Base-by-base conservation (phyloP, 2,797 vertebrate genomes). In the Acipenser ruthenus region DNA sequence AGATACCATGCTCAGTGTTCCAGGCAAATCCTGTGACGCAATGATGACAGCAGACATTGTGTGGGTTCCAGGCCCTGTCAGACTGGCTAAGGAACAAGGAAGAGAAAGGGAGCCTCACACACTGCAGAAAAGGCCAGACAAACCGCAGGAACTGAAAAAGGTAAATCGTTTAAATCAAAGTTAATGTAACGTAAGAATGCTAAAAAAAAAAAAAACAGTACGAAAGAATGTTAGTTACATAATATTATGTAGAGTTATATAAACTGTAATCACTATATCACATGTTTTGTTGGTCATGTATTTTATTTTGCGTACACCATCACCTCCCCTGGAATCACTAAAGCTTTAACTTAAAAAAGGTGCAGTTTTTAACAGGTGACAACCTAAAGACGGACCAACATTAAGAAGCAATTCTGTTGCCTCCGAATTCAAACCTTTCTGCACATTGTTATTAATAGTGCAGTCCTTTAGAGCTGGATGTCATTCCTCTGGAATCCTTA, bases 81-180 rank as follows among this genome's bases (percentile, higher is more conserved):
- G 18, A 62, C 47, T 62, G 8, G 23, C 60, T 23, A 18, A 18
- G 18, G 18, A 62, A 62, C 15, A 37, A 62, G 60, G 60, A 62
- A 62, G 18, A 9, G 11, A 62, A 37, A 62, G 4, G 1, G 15
- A 62, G 47, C 7, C 55, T 58, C 55, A 8, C 18, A 62, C 60
- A 9, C 37, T 37, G 47, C 60, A 62, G 60, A 8, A 9, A 10
- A 37, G 18, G 5, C 37, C 37, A 18, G 18, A 18, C 10, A 11
- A 8, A 62, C 60, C 11, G 2, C 60, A 62, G 47, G 60, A 62
- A 10, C 4, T 7, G 18, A 23, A 18, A 60, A 62, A 62, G 60
- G 60, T 62, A 62, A 62, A 62, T 62, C 18, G 5, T 62, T 62
- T 62, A 62, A 37, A 62, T 62, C 15, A 47, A 62, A 13, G 60